These are phyloP conservation scores for Dynastes grantii DNA, from an alignment of 2,888 invertebrate species.

Conservation along the genomic window DNA sequence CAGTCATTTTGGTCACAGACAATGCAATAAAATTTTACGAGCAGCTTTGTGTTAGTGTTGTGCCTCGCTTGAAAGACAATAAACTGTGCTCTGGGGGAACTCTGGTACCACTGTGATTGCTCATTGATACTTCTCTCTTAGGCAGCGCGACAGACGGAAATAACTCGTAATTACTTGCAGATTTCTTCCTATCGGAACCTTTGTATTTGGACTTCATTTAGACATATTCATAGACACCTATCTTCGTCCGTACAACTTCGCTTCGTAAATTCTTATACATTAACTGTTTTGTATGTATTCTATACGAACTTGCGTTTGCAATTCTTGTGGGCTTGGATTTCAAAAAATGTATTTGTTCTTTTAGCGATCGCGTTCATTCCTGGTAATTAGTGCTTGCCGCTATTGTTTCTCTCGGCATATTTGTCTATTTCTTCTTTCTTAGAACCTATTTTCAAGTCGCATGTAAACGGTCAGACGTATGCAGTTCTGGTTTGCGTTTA, in stretches of 20 bases:
- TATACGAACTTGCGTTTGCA: not conserved
- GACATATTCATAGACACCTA: constrained; percentile 2
- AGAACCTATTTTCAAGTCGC: not conserved
- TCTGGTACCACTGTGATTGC: constrained; percentile 53
- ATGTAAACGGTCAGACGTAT: not conserved
- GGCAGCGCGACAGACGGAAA: constrained; percentile 47
- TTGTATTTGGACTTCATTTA: constrained; percentile 36
- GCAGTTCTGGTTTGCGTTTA: no score
- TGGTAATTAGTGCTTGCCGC: not conserved
- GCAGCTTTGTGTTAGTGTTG: constrained; percentile 57
- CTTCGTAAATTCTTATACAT: not conserved
- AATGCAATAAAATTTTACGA: constrained; percentile 67
- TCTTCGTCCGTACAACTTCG: constrained; percentile 1
- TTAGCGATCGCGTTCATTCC: not conserved
- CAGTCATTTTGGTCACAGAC: constrained; percentile 66
- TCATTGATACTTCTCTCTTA: constrained; percentile 50
- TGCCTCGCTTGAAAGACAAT: constrained; percentile 55
- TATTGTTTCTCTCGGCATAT: constrained; percentile 5
- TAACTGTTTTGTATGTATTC: no score
- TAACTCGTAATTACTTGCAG: constrained; percentile 51
- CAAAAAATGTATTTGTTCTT: constrained; percentile 12
- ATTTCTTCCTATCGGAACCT: constrained; percentile 34
- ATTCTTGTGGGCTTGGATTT: constrained; percentile 4
- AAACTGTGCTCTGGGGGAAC: constrained; percentile 54
- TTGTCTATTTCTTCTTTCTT: constrained; percentile 3